A percentile compares a stretch with the other conserved stretches of the same genome.
Evolutionary conservation across 2,888 invertebrate species (phyloP).

Genomic region (Lasioglossum malachurum): DNA sequence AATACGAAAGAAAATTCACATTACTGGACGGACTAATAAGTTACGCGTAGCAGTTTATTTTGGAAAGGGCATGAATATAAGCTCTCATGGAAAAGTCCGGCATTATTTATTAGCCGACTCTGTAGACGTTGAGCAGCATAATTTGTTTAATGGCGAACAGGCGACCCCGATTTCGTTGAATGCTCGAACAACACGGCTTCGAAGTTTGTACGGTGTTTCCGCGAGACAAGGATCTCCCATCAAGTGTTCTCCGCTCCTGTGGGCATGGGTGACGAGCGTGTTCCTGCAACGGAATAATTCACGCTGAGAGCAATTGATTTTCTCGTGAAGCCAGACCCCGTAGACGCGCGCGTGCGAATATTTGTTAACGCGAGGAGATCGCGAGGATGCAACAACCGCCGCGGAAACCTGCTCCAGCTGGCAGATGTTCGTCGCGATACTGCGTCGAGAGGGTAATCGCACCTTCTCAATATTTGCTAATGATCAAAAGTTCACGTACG

Average conservation of each 20-base stretch:
- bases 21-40: neutral
- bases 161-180: neutral
- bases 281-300: constrained; percentile 55
- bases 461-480: neutral
- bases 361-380: constrained; percentile 2
- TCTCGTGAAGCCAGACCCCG: constrained; percentile 52
- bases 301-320: constrained; percentile 66
- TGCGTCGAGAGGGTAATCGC: neutral
- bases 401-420: neutral
- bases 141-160: neutral
- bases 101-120: neutral
- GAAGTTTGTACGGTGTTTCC: constrained; percentile 12
- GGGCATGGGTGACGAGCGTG: constrained; percentile 27
- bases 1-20: neutral
- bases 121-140: neutral
- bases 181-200: neutral
- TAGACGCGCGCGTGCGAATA: constrained; percentile 16
- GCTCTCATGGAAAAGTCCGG: neutral
- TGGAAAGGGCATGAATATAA: neutral
- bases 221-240: constrained; percentile 37
- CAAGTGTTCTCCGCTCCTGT: constrained; percentile 12
- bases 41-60: neutral
- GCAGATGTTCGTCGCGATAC: constrained; percentile 4
- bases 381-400: constrained; percentile 14
- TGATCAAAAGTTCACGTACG: neutral